These are phyloP conservation scores for Myiotriccus ornatus DNA, from an alignment of 2,797 vertebrate species.

Conservation along the genomic window DNA sequence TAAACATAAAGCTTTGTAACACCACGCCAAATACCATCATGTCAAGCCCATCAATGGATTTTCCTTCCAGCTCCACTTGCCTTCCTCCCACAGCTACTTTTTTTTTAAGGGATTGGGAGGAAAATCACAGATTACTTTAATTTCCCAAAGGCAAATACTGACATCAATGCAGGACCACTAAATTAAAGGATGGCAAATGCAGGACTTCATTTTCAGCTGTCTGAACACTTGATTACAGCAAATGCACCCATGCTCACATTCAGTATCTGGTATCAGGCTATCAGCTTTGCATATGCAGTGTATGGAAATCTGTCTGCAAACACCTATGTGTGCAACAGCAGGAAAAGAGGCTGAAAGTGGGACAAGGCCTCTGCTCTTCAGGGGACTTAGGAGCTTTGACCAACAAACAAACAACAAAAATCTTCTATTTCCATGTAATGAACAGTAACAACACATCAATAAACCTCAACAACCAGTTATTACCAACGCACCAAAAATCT, in stretches of 20 bases:
- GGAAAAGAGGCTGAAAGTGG: neutral
- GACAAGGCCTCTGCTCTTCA: neutral
- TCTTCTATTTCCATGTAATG: neutral
- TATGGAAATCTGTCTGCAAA: neutral
- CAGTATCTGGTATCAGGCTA: neutral
- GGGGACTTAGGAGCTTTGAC: neutral
- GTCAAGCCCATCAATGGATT: neutral
- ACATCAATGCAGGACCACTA: neutral
- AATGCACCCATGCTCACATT: neutral
- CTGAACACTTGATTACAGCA: neutral
- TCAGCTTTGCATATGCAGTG: neutral
- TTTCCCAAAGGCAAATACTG: neutral
- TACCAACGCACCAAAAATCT: neutral
- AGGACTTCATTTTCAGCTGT: conserved; percentile 9
- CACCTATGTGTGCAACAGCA: neutral
- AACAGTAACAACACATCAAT: neutral
- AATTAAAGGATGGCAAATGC: neutral
- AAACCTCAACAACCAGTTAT: neutral
- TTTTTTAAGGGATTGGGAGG: neutral
- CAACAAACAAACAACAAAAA: neutral
- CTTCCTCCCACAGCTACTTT: neutral
- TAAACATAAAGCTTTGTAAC: neutral
- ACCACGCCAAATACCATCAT: neutral
- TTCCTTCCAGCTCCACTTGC: neutral
- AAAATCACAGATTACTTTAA: neutral